Base-by-base conservation (phyloP, 2,888 invertebrate genomes). In the Harpalus rubripes region DNA sequence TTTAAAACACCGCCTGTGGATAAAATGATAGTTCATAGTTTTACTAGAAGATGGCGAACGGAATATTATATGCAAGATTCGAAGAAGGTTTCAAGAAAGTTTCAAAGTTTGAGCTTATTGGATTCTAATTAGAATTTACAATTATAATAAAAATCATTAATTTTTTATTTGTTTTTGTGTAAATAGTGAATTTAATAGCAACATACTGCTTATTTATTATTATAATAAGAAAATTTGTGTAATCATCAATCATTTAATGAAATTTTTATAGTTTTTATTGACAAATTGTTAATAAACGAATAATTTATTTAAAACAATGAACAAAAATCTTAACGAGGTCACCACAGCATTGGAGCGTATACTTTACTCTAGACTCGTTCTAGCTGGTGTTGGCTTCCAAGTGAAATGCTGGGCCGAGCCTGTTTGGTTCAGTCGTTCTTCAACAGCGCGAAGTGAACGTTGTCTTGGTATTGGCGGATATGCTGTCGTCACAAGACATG, bases 261-360 rank as follows among this genome's bases (percentile, higher is more conserved):
- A 0, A 32, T 32, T 32, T 32, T 32, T 3, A 6, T 5, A 52
- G 12, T 12, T 1, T 52, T 10, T 52, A 12, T 12, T 52, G 44
- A 52, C 10, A 52, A 52, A 52, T 52, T 52, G 44, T 12, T 52
- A 12, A 8, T 52, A 52, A 52, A 52, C 10, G 44, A 52, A 12
- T 52, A 52, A 12, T 52, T 52, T 8, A 10, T 52, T 12, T 10
- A 52, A 52, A 85, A 87, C 86, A 86, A 85, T 85, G 85, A 86
- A 84, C 74, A 87, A 88, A 52, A 52, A 12, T 52, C 10, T 52
- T 52, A 52, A 87, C 87, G 88, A 87, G 88, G 88, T 88, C 88
- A 74, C 76, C 88, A 74, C 76, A 78, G 84, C 81, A 86, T 85
- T 85, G 85, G 86, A 79, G 86, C 86, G 86, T 84, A 52, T 68